These are phyloP conservation scores for chimpanzee (Pan troglodytes) DNA, from an alignment of 2,113 vertebrate species.

Conservation along the genomic window NHGRI_mPanTro3-v2.1_pri NC_072415.2:40763001-40763500, in stretches of 20 bases:
- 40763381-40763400: slow-evolving; percentile 82
- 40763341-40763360: slow-evolving; percentile 88
- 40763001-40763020: accelerated
- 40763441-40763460: slow-evolving; percentile 86
- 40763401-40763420: slow-evolving; percentile 81
- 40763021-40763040: not conserved
- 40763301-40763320: slow-evolving; percentile 74
- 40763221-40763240: slow-evolving; percentile 18
- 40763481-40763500: slow-evolving; percentile 84
- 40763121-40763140: not conserved
- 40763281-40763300: slow-evolving; percentile 72
- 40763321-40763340: slow-evolving; percentile 82
- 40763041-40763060: not conserved
- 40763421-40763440: slow-evolving; percentile 83
- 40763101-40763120: slow-evolving; percentile 26
- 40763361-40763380: slow-evolving; percentile 81
- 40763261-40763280: slow-evolving; percentile 64
- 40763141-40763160: slow-evolving; percentile 32
- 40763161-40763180: slow-evolving; percentile 18
- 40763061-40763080: not conserved
- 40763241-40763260: slow-evolving; percentile 34
- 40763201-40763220: slow-evolving; percentile 60
- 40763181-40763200: slow-evolving; percentile 65
- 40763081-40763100: not conserved
- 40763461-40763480: slow-evolving; percentile 83